Conservation (phyloP, 2,888 invertebrate genomes). For the Chaetogeoica ovagalla region DNA sequence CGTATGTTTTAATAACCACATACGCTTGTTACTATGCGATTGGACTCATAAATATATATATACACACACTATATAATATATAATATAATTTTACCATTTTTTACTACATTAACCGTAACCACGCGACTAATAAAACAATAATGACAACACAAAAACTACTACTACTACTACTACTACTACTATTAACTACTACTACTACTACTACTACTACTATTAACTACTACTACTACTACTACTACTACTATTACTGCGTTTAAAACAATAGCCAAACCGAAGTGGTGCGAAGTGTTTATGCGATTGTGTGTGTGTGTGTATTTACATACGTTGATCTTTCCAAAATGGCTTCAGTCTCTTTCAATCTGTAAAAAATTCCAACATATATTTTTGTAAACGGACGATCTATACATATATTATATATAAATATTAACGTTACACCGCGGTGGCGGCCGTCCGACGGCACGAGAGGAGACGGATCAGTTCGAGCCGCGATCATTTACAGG, state of each 20-base stretch:
- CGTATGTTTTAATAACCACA: too few species aligned
- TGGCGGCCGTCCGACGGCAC: too few species aligned
- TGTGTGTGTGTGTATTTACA: constrained; percentile 13
- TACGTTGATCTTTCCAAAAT: constrained; percentile 72
- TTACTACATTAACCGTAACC: too few species aligned
- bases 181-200: not conserved
- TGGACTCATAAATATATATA: too few species aligned
- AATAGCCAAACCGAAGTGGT: not conserved
- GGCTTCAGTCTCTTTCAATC: constrained; percentile 83
- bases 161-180: not conserved
- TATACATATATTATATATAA: too few species aligned
- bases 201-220: not conserved
- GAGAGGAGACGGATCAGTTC: not conserved
- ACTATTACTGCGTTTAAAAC: not conserved
- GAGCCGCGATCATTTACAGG: not conserved
- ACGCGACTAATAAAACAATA: too few species aligned
- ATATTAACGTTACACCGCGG: too few species aligned
- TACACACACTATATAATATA: too few species aligned
- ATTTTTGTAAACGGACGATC: not conserved
- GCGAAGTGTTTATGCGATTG: not conserved
- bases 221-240: not conserved
- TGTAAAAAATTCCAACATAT: constrained; percentile 66
- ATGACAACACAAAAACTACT: too few species aligned
- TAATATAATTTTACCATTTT: too few species aligned
- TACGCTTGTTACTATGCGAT: too few species aligned